phyloP scores from a whole-genome alignment of 2,113 vertebrate genomes.

The Caranx melampygus region DNA sequence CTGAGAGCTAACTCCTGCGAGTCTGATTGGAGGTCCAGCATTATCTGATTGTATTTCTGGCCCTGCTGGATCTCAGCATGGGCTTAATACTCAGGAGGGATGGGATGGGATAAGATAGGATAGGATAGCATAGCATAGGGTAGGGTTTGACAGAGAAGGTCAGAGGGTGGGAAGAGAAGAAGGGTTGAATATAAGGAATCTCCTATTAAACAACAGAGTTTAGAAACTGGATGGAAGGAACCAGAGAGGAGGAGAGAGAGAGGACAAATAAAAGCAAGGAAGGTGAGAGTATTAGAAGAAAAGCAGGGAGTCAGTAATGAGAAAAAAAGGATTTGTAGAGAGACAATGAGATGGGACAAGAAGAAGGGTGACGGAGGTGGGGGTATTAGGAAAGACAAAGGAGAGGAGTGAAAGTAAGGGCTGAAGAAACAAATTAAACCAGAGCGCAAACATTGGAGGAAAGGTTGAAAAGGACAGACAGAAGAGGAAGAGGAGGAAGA shows the following conservation, averaged over 20 bases:
- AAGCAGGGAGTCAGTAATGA: slow-evolving; percentile 40
- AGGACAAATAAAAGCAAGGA: background rate
- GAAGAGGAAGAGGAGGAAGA: background rate
- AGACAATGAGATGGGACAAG: slow-evolving; percentile 34
- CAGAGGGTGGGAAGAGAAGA: background rate
- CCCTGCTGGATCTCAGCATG: slow-evolving; percentile 42
- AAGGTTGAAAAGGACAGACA: background rate
- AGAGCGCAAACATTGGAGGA: slow-evolving; percentile 1
- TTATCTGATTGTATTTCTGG: slow-evolving; percentile 59
- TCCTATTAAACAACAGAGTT: slow-evolving; percentile 21
- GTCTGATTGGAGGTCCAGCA: slow-evolving; percentile 29
- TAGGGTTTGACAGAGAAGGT: slow-evolving; percentile 23
- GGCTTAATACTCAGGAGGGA: slow-evolving; percentile 52
- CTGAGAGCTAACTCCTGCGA: slow-evolving; percentile 12
- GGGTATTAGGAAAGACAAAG: slow-evolving; percentile 13
- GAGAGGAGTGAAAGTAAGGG: background rate
- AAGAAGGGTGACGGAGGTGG: slow-evolving; percentile 14
- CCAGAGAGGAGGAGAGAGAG: background rate
- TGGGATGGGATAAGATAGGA: slow-evolving; percentile 17
- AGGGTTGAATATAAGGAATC: slow-evolving; percentile 20
- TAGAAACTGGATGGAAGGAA: slow-evolving; percentile 8
- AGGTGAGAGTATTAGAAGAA: slow-evolving; percentile 13
- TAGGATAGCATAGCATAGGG: background rate
- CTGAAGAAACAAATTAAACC: slow-evolving; percentile 19
- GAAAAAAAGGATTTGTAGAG: slow-evolving; percentile 32